Evolutionary conservation across 1,140 invertebrate genomes (phyloP).

Genomic region (Drepana arcuata): DNA sequence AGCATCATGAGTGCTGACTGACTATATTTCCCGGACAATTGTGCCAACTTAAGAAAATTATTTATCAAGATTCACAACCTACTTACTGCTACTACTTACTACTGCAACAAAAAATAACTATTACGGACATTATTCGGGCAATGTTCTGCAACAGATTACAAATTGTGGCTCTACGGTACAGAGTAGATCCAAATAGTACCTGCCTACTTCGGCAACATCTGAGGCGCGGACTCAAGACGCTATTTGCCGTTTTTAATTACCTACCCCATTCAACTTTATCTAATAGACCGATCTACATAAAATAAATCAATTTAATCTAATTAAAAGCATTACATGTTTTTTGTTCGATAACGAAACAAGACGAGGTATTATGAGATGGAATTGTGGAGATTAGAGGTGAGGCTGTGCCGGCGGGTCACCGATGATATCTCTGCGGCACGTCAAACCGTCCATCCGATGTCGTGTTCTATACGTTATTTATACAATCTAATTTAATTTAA

Average conservation of each 20-base stretch:
- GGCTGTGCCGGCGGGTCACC: conserved; percentile 51
- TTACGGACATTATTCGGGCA: too few relatives aligned
- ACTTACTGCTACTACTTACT: too few relatives aligned
- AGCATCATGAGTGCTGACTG: too few relatives aligned
- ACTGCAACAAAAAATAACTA: too few relatives aligned
- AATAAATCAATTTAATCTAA: conserved; percentile 71
- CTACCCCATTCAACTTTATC: conserved; percentile 38
- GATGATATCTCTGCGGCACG: conserved; percentile 56
- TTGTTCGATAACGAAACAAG: conserved; percentile 63
- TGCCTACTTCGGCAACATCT: too few relatives aligned
- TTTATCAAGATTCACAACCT: too few relatives aligned
- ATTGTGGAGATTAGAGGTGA: conserved; percentile 61
- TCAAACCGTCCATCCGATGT: conserved; percentile 59
- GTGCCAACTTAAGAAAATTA: too few relatives aligned
- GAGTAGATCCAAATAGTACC: too few relatives aligned
- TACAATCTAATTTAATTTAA: conserved; percentile 68
- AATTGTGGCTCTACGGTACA: too few relatives aligned
- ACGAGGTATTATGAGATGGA: conserved; percentile 63
- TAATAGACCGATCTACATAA: conserved; percentile 42
- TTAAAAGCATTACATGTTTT: conserved; percentile 71
- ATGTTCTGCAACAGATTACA: too few relatives aligned
- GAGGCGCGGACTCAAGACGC: too few relatives aligned
- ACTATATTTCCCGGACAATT: too few relatives aligned
- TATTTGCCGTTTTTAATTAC: conserved; percentile 67
- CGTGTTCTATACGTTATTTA: conserved; percentile 63